A percentile compares a stretch with the other conserved stretches of the same genome.
phyloP scores from a whole-genome alignment of 2,888 invertebrate genomes.

The Volucella inflata region DNA sequence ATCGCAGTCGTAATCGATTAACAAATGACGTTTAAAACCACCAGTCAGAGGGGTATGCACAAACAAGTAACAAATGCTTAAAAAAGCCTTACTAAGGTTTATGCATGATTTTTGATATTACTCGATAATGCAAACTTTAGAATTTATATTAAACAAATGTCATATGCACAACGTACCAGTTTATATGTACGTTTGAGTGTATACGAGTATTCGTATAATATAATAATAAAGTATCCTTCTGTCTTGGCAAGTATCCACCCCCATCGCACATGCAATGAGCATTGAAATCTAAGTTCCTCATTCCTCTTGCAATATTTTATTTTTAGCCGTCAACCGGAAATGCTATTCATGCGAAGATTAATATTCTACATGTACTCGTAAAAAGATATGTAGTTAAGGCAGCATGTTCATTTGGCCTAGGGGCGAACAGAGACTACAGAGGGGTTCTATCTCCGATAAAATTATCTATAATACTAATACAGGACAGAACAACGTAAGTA shows the following conservation, averaged over 20 bases:
- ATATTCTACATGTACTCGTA: constrained; percentile 26
- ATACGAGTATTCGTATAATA: too few relatives aligned
- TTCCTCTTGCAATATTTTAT: constrained; percentile 44
- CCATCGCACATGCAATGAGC: constrained; percentile 57
- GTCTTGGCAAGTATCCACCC: constrained; percentile 60
- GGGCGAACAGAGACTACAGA: constrained; percentile 49
- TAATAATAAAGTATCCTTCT: constrained; percentile 47
- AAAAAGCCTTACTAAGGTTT: constrained; percentile 9
- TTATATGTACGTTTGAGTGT: too few relatives aligned
- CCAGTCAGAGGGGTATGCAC: constrained; percentile 19
- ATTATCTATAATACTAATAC: constrained; percentile 47
- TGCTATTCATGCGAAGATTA: constrained; percentile 22
- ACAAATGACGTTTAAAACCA: constrained; percentile 35
- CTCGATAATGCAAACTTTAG: constrained; percentile 30
- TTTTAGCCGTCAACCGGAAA: constrained; percentile 46
- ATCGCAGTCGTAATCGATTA: constrained; percentile 48
- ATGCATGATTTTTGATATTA: constrained; percentile 25
- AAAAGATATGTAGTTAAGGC: not conserved
- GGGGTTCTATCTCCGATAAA: constrained; percentile 57
- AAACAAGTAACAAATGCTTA: not conserved
- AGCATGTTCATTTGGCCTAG: constrained; percentile 50
- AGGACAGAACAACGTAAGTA: constrained; percentile 7
- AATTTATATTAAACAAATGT: constrained; percentile 8
- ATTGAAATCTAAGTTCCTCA: constrained; percentile 51
- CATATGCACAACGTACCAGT: not conserved